These are phyloP conservation scores for Acanthornis magna DNA, from an alignment of 2,797 vertebrate genomes.

Conservation along the genomic window DNA sequence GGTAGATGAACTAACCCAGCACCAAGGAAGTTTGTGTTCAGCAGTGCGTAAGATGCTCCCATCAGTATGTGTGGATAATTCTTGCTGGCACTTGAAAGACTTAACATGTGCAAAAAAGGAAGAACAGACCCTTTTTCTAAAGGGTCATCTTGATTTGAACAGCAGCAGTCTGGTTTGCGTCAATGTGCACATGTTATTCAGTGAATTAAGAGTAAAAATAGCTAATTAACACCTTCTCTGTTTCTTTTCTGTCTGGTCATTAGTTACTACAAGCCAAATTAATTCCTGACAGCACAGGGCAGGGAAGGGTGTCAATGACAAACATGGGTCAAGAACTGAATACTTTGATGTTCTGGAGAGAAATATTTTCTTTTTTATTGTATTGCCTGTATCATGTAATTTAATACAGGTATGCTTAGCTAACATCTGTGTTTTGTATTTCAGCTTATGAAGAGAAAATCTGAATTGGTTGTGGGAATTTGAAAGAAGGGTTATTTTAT, in stretches of 20 bases:
- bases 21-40: background rate
- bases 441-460: background rate
- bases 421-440: background rate
- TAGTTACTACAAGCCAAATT: constrained; percentile 9
- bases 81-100: background rate
- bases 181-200: background rate
- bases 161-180: constrained; percentile 3
- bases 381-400: background rate
- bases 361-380: background rate
- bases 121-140: background rate
- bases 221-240: constrained; percentile 49
- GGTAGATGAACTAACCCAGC: background rate
- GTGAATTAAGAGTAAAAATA: constrained; percentile 45
- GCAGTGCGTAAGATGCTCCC: background rate
- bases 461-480: background rate
- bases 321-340: background rate
- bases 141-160: background rate
- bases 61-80: background rate
- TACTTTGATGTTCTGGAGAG: background rate
- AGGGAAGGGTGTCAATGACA: background rate
- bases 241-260: constrained; percentile 31
- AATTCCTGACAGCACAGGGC: background rate
- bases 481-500: background rate
- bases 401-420: background rate
- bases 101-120: background rate